These are phyloP conservation scores for Meteorus sp. DNA, from an alignment of 1,140 invertebrate species.

Conservation along the genomic window DNA sequence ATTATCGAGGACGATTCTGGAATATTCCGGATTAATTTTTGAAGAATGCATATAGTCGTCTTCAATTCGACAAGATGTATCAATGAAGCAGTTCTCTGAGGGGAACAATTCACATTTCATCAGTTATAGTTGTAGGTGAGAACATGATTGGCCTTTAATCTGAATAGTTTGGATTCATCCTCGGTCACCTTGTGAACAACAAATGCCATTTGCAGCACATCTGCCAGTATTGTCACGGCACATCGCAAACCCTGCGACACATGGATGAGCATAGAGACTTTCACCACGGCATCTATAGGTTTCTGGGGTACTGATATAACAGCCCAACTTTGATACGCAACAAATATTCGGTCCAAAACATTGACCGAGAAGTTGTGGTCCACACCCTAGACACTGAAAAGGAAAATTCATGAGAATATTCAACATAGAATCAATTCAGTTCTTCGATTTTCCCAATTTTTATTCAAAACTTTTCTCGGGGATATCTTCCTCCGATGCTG, in stretches of 20 bases:
- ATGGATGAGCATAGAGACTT: constrained; percentile 48
- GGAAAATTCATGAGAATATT: too few species aligned
- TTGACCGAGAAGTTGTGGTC: constrained; percentile 55
- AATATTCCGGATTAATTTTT: constrained; percentile 40
- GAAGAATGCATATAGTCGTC: constrained; percentile 37
- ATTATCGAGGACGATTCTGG: constrained; percentile 36
- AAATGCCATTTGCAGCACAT: constrained; percentile 60
- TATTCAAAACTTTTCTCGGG: too few species aligned
- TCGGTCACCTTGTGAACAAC: constrained; percentile 60
- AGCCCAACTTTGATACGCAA: constrained; percentile 59
- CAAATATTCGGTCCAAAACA: constrained; percentile 62
- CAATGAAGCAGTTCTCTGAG: constrained; percentile 53
- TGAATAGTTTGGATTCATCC: constrained; percentile 8
- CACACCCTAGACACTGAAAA: constrained; percentile 57
- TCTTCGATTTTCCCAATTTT: background rate
- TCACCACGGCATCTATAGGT: constrained; percentile 57
- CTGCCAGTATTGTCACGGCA: constrained; percentile 59
- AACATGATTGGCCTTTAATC: background rate
- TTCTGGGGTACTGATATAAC: constrained; percentile 57
- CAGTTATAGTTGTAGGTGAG: background rate
- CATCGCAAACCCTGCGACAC: constrained; percentile 56
- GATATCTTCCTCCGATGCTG: too few species aligned
- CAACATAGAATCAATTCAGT: background rate
- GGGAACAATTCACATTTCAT: constrained; percentile 24
- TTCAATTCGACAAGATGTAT: constrained; percentile 45